Conservation (phyloP, 2,797 vertebrate genomes). For the Acanthornis magna region DNA sequence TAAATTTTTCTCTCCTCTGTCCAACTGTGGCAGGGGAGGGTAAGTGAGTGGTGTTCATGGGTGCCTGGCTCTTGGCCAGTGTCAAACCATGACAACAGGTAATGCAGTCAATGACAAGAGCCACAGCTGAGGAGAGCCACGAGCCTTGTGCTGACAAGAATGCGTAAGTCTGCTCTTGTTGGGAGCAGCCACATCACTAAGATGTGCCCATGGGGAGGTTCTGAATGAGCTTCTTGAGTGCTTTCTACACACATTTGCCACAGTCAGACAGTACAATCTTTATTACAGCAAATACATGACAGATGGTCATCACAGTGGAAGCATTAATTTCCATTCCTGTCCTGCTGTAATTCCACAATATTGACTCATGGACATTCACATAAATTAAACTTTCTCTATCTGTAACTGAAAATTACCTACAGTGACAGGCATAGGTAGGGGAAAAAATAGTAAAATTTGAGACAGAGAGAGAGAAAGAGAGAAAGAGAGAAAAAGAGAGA, state of each 20-base stretch:
- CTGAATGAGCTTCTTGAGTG: background rate
- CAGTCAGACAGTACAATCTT: background rate
- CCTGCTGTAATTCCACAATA: background rate
- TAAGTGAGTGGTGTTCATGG: accelerated
- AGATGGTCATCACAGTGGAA: background rate
- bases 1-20: background rate
- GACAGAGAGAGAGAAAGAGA: background rate
- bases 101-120: background rate
- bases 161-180: accelerated
- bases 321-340: background rate
- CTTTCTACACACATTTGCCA: background rate
- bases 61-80: background rate
- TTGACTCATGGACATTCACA: background rate
- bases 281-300: background rate
- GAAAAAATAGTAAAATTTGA: background rate
- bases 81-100: background rate
- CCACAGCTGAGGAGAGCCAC: background rate
- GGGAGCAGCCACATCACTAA: background rate
- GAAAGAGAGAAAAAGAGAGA: too few species aligned
- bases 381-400: background rate
- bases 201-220: background rate
- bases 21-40: background rate
- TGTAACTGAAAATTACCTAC: background rate
- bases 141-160: background rate
- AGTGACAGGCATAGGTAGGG: background rate